Evolutionary conservation across 2,797 vertebrate genomes (phyloP).

Genomic region (Fistularia tabacaria): DNA sequence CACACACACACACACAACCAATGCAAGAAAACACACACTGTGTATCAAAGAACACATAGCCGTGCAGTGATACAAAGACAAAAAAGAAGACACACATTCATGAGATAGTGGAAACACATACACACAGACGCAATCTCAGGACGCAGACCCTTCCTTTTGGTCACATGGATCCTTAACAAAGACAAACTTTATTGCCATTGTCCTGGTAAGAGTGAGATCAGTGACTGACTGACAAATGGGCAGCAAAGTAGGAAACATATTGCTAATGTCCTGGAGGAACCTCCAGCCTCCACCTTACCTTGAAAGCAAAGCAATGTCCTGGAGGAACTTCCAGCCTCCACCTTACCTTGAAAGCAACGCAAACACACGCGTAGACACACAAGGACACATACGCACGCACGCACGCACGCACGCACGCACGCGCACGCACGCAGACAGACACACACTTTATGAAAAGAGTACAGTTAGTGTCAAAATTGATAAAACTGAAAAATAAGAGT

Average conservation of each 20-base stretch:
- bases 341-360: not conserved
- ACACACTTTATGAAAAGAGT: too few species aligned
- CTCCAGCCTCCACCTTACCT: conserved; percentile 20
- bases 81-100: conserved; percentile 16
- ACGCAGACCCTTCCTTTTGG: conserved; percentile 68
- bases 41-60: not conserved
- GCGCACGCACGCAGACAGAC: too few species aligned
- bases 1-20: conserved; percentile 21
- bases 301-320: not conserved
- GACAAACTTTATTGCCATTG: conserved; percentile 58
- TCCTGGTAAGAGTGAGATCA: conserved; percentile 65
- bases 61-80: conserved; percentile 26
- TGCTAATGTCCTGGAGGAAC: conserved; percentile 59
- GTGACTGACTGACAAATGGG: conserved; percentile 55
- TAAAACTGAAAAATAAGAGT: too few species aligned
- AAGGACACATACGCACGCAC: not conserved
- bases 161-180: conserved; percentile 64
- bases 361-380: not conserved
- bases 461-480: too few species aligned
- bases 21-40: conserved; percentile 15
- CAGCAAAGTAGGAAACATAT: conserved; percentile 64
- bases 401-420: too few species aligned
- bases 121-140: conserved; percentile 59
- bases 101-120: conserved; percentile 41
- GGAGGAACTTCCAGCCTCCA: not conserved